phyloP scores from a whole-genome alignment of 2,888 invertebrate genomes.

The Scrobipalpa atriplicella region DNA sequence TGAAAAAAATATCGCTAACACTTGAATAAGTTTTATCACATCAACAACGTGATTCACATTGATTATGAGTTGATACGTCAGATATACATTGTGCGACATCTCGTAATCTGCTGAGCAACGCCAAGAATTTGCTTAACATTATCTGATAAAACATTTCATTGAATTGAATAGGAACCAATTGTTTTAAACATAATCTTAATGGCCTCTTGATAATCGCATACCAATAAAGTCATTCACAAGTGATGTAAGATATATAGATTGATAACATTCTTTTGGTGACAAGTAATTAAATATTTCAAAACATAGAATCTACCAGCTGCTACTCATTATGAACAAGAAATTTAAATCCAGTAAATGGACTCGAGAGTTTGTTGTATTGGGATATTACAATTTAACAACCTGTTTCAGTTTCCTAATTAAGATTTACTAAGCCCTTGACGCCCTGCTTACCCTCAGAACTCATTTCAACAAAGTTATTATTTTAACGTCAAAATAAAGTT shows the following conservation, averaged over 20 bases:
- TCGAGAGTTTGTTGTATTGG: too few relatives aligned
- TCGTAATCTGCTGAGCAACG: slow-evolving; percentile 57
- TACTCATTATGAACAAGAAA: too few relatives aligned
- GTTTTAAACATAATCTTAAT: slow-evolving; percentile 34
- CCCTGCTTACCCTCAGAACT: too few relatives aligned
- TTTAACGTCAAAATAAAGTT: too few relatives aligned
- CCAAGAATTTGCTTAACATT: slow-evolving; percentile 65
- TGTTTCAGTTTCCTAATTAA: too few relatives aligned
- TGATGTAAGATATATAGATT: slow-evolving; percentile 30
- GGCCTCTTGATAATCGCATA: slow-evolving; percentile 55
- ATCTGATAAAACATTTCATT: slow-evolving; percentile 36
- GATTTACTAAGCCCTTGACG: too few relatives aligned
- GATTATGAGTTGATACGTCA: background rate
- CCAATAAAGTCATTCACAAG: slow-evolving; percentile 48
- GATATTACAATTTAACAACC: too few relatives aligned
- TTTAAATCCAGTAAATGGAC: too few relatives aligned
- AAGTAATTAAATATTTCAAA: too few relatives aligned
- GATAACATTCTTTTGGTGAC: slow-evolving; percentile 6
- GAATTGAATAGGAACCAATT: slow-evolving; percentile 44
- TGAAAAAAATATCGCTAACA: background rate
- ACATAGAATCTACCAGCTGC: too few relatives aligned
- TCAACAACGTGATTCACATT: background rate
- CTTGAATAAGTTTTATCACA: background rate
- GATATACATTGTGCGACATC: slow-evolving; percentile 3
- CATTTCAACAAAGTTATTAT: too few relatives aligned